Conservation (phyloP, 2,113 vertebrate species). For the Pachypanchax playfairii region DNA sequence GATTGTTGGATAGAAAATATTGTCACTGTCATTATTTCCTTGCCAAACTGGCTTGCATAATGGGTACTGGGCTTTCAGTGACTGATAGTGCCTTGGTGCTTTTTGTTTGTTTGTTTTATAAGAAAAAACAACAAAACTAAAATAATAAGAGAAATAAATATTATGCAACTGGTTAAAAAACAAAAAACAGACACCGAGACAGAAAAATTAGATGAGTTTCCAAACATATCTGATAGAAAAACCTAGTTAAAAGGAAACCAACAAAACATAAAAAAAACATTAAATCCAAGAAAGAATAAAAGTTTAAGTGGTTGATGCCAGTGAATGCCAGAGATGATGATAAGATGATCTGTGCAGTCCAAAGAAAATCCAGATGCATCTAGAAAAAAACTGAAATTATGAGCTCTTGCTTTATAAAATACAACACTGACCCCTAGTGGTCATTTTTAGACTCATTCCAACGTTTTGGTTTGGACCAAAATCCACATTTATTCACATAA, state of each 20-base stretch:
- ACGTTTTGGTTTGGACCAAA: constrained; percentile 19
- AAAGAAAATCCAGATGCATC: constrained; percentile 14
- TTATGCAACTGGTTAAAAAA: constrained; percentile 13
- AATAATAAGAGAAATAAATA: constrained; percentile 29
- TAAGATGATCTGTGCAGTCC: constrained; percentile 19
- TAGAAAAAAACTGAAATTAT: not conserved
- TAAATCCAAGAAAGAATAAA: constrained; percentile 14
- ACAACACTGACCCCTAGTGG: constrained; percentile 80
- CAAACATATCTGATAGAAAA: not conserved
- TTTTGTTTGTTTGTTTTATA: constrained; percentile 33
- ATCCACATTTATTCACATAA: not conserved
- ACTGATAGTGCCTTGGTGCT: constrained; percentile 52
- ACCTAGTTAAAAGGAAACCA: constrained; percentile 7
- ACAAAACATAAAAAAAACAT: constrained; percentile 19
- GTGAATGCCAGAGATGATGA: constrained; percentile 12
- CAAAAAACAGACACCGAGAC: constrained; percentile 14
- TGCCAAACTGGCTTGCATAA: constrained; percentile 60
- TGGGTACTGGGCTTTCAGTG: constrained; percentile 62
- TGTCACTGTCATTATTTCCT: constrained; percentile 44
- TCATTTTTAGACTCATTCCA: not conserved
- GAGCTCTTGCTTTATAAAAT: constrained; percentile 36
- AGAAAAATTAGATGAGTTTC: not conserved
- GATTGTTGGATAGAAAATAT: constrained; percentile 29
- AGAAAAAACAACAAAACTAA: constrained; percentile 45
- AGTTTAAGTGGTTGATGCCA: constrained; percentile 12